Base-by-base conservation (phyloP, 2,888 invertebrate species). In the Acronicta leporina region DNA sequence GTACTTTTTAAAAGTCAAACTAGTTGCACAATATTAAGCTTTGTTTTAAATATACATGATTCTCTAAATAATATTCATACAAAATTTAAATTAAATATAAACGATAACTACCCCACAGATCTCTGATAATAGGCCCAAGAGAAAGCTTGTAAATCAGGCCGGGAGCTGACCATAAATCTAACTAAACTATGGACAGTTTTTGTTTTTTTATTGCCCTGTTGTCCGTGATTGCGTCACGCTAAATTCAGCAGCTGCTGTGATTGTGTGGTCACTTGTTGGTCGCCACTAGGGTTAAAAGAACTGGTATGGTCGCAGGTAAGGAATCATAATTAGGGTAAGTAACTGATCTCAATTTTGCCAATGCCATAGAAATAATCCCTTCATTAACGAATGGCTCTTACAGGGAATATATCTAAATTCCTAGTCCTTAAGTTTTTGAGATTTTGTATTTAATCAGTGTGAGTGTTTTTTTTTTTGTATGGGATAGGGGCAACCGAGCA, bases 101-200 rank as follows among this genome's bases (percentile, higher is more conserved):
- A 59, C 45, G 51, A 38, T 68, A 74, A 68, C 62, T 57, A 48
- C 42, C 53, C 43, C 20, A 50, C 51, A 67, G 58, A 58, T 55
- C 25, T 38, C 49, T 25, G 52, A 77, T 73, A 77, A 75, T 77
- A 71, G 65, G 20, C 56, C 33, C 50, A 58, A 76, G 77, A 80
- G 85, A 87, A 85, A 85, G 79, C 62, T 57, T 77, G 84, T 90
- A 91, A 89, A 90, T 89, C 89, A 90, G 72, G 75, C 79, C 77
- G 58, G 48, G 56, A 51, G 59, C 40, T 35, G 69, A 56, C 77
- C 87, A 87, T 92, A 91, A 92, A 92, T 92, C 90, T 83, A 74
- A 65, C 81, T 85, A 87, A 88, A 91, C 90, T 87, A 88, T 88
- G 84, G 77, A 72, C 78, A 80, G 74, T 86, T 89, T 88, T 86